These are phyloP conservation scores for Anneissia japonica DNA, from an alignment of 35 echinoderm and acorn worm species.

Conservation along the genomic window DNA sequence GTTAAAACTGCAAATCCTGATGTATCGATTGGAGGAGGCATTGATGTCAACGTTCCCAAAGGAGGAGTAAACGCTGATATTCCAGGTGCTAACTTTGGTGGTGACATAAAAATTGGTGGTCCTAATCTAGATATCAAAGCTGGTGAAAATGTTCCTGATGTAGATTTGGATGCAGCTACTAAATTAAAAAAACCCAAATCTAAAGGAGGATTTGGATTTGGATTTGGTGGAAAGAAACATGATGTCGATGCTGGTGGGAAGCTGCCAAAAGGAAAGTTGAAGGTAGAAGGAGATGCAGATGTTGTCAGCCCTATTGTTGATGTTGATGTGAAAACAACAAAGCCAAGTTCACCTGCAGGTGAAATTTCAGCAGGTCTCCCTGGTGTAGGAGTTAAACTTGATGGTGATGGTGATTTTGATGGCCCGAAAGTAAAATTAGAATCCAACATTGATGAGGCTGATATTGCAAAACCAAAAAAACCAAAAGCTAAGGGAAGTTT, in stretches of 20 bases:
- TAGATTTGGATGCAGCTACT: constrained; percentile 48
- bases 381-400: constrained; percentile 26
- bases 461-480: background rate
- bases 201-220: no score
- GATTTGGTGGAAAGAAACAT: no score
- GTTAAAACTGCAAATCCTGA: constrained; percentile 4
- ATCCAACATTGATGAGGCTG: constrained; percentile 42
- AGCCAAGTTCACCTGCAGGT: constrained; percentile 6
- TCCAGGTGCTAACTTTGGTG: constrained; percentile 30
- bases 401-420: constrained; percentile 20
- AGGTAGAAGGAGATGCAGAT: no score
- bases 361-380: constrained; percentile 15
- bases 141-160: constrained; percentile 11
- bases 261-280: background rate
- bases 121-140: constrained; percentile 32
- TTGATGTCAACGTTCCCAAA: constrained; percentile 5
- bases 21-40: background rate
- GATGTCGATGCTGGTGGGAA: background rate
- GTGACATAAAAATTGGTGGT: constrained; percentile 32
- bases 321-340: constrained; percentile 6
- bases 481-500: background rate
- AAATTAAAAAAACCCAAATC: no score
- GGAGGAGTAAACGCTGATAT: constrained; percentile 34
- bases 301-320: background rate
- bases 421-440: background rate